These are phyloP conservation scores for Sapayoa aenigma DNA, from an alignment of 2,113 vertebrate genomes.

Conservation along the genomic window DNA sequence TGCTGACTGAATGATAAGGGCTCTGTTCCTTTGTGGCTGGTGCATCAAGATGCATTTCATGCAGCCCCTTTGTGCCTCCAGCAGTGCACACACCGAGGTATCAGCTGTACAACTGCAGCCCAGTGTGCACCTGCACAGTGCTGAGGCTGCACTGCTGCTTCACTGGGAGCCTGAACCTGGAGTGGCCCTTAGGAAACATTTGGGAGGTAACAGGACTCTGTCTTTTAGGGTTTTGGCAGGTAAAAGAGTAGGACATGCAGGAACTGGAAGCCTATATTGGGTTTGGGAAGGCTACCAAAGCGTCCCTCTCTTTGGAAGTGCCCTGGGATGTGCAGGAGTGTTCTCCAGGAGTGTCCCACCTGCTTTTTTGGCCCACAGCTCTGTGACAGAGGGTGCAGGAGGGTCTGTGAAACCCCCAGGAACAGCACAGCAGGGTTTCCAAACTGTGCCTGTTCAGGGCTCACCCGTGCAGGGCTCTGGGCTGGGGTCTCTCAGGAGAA, in stretches of 20 bases:
- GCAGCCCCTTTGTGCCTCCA: not conserved
- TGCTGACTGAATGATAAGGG: slow-evolving; percentile 36
- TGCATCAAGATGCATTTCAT: not conserved
- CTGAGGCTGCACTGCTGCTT: not conserved
- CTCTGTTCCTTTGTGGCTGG: not conserved
- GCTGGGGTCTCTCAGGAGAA: not conserved
- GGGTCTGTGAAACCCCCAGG: not conserved
- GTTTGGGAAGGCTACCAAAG: not conserved
- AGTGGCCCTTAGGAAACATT: not conserved
- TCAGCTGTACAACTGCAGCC: not conserved
- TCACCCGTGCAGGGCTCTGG: not conserved
- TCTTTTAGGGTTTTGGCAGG: not conserved
- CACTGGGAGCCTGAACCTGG: not conserved
- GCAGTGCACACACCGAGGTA: not conserved
- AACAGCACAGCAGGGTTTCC: not conserved
- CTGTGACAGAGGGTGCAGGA: not conserved
- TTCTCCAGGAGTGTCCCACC: not conserved
- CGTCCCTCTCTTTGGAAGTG: not conserved
- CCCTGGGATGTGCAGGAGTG: not conserved
- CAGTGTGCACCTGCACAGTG: not conserved
- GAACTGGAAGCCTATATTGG: not conserved
- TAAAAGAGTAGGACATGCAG: not conserved
- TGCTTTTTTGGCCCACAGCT: not conserved
- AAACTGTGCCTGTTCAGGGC: not conserved
- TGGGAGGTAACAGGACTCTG: not conserved